phyloP scores from a whole-genome alignment of 2,113 vertebrate species.

The Uropsilus gracilis region DNA sequence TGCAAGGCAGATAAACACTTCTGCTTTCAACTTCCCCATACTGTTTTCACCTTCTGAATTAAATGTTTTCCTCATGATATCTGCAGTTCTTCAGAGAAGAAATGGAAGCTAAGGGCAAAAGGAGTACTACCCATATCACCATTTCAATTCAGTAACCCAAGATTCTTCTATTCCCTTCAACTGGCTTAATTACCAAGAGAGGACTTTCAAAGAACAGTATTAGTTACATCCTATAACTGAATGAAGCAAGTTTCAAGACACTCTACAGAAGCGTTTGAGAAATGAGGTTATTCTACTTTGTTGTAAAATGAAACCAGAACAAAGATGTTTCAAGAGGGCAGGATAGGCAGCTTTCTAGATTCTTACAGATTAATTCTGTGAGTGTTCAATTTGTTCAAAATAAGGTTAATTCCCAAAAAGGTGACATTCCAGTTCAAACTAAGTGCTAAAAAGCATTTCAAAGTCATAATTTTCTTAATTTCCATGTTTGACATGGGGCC shows the following conservation, averaged over 20 bases:
- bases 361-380: not conserved
- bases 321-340: not conserved
- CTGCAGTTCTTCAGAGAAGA: not conserved
- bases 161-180: not conserved
- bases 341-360: not conserved
- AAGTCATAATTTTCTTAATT: not conserved
- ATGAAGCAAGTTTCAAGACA: not conserved
- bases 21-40: not conserved
- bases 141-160: not conserved
- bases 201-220: not conserved
- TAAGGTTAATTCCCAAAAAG: not conserved
- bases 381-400: conserved; percentile 42
- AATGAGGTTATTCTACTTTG: not conserved
- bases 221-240: not conserved
- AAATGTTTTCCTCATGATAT: not conserved
- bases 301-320: not conserved
- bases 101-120: not conserved
- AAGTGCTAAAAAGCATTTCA: not conserved
- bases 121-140: not conserved
- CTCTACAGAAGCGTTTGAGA: not conserved
- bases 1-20: too few relatives aligned
- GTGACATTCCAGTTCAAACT: not conserved
- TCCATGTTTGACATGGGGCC: not conserved
- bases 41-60: not conserved
- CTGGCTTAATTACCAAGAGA: not conserved